phyloP scores from a whole-genome alignment of 2,888 invertebrate genomes.

The Phortica magna region DNA sequence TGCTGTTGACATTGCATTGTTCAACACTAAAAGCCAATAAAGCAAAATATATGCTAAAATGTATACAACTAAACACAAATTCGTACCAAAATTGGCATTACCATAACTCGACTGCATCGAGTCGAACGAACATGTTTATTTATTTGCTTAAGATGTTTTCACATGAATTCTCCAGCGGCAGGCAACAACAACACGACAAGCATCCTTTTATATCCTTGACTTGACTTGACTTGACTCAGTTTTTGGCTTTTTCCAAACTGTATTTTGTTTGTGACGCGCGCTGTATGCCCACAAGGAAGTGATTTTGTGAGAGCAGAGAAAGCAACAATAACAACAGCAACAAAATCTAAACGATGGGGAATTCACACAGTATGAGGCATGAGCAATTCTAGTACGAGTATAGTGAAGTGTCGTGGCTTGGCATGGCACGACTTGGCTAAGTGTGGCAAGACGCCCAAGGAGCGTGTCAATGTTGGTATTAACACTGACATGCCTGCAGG shows the following conservation, averaged over 20 bases:
- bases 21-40: not conserved
- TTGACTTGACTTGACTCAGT: not conserved
- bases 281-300: conserved; percentile 31
- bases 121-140: conserved; percentile 23
- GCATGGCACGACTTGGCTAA: not conserved
- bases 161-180: conserved; percentile 25
- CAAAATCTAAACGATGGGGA: conserved; percentile 21
- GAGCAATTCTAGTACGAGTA: not conserved
- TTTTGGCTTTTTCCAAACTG: conserved; percentile 10
- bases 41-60: not conserved
- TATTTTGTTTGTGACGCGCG: not conserved
- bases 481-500: conserved; percentile 72
- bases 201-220: conserved; percentile 22
- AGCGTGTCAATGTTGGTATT: conserved; percentile 73
- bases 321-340: not conserved
- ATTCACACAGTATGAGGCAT: conserved; percentile 2
- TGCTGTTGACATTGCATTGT: not conserved
- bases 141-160: conserved; percentile 33
- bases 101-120: not conserved
- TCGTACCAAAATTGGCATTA: not conserved
- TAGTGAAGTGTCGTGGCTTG: not conserved
- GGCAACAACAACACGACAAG: not conserved
- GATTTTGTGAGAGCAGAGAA: not conserved
- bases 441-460: conserved; percentile 12
- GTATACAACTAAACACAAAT: not conserved